A percentile compares a stretch with the other conserved stretches of the same genome.
phyloP scores from a whole-genome alignment of 2,888 invertebrate species.

The Scrobipalpa atriplicella region DNA sequence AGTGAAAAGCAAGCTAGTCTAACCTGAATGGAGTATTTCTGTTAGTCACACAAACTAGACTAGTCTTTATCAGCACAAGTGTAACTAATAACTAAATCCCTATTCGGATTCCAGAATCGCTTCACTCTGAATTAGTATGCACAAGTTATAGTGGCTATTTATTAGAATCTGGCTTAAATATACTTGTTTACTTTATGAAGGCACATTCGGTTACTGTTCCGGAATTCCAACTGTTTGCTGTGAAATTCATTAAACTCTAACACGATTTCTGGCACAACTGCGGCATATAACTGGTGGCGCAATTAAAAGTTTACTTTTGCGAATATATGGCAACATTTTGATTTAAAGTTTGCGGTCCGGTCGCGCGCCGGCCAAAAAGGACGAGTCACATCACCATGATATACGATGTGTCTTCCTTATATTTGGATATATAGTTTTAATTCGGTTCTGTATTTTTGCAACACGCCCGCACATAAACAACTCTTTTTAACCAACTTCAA shows the following conservation, averaged over 20 bases:
- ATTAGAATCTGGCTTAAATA: constrained; percentile 37
- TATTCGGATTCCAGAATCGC: neutral
- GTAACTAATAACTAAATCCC: constrained; percentile 15
- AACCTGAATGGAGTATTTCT: neutral
- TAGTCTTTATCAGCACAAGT: constrained; percentile 12
- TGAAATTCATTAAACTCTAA: constrained; percentile 74
- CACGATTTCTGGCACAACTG: constrained; percentile 67
- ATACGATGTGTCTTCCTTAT: constrained; percentile 12
- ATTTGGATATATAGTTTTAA: constrained; percentile 16
- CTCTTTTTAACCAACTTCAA: too few species aligned
- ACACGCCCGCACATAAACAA: too few species aligned
- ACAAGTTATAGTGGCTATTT: constrained; percentile 25
- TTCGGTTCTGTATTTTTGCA: neutral
- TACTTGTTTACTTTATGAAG: constrained; percentile 50
- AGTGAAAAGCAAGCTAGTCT: neutral
- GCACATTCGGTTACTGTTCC: constrained; percentile 43
- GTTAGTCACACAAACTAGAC: neutral
- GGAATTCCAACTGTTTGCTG: constrained; percentile 52
- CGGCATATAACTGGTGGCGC: constrained; percentile 70
- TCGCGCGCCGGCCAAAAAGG: constrained; percentile 33
- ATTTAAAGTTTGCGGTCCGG: constrained; percentile 69
- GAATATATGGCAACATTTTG: constrained; percentile 73
- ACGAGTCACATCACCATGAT: constrained; percentile 29
- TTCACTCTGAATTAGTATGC: constrained; percentile 25
- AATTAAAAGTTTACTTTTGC: constrained; percentile 76